Conservation (phyloP, 2,797 vertebrate genomes). For the Hozukius guyotensis region DNA sequence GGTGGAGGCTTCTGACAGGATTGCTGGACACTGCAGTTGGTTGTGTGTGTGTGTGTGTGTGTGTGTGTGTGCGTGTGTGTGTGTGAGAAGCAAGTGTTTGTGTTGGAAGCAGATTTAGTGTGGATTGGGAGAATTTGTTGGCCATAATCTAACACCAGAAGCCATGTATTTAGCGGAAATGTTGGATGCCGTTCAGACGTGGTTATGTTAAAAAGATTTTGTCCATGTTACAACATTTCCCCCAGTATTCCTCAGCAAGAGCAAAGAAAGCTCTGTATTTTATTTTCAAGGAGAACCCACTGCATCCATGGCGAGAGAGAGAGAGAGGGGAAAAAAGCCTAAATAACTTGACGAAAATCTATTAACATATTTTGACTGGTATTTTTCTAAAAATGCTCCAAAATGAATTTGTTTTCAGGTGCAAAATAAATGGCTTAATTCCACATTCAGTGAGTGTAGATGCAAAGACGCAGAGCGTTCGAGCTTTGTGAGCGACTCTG, state of each 20-base stretch:
- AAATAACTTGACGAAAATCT: constrained; percentile 49
- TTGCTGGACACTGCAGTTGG: constrained; percentile 66
- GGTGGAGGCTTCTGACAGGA: constrained; percentile 66
- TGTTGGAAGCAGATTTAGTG: constrained; percentile 66
- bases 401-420: constrained; percentile 42
- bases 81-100: constrained; percentile 58
- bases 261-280: constrained; percentile 11
- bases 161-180: constrained; percentile 58
- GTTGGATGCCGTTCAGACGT: constrained; percentile 44
- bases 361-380: constrained; percentile 39
- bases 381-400: constrained; percentile 36
- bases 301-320: neutral
- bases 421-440: constrained; percentile 50
- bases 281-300: constrained; percentile 29
- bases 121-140: constrained; percentile 63
- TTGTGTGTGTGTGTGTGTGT: constrained; percentile 39
- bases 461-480: constrained; percentile 43
- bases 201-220: constrained; percentile 62
- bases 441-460: constrained; percentile 33
- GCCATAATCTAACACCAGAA: constrained; percentile 62
- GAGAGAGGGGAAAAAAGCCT: neutral
- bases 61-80: constrained; percentile 18
- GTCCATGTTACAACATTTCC: constrained; percentile 34
- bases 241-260: constrained; percentile 1
- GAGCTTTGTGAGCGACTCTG: constrained; percentile 45